Percentiles rank a stretch among this genome's conserved stretches.
phyloP scores from a whole-genome alignment of 2,113 vertebrate species.

The Ceratotherium simum region DNA sequence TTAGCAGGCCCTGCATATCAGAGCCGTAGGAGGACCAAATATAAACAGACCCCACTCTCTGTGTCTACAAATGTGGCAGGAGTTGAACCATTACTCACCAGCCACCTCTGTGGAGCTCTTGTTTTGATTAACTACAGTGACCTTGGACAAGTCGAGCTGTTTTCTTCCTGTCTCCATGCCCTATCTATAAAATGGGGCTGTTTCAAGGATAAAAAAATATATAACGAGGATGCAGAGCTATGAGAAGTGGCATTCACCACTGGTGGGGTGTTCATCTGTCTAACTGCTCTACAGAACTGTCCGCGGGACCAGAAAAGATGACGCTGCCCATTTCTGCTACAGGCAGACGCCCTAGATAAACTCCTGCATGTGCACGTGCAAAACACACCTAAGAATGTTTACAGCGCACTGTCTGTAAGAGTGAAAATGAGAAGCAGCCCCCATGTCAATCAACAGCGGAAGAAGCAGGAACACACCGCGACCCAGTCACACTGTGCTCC shows the following conservation, averaged over 20 bases:
- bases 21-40: neutral
- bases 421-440: too few relatives aligned
- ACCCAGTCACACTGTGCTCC: accelerated
- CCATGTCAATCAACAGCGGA: accelerated
- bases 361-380: neutral
- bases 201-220: neutral
- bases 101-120: neutral
- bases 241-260: accelerated
- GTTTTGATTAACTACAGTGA: neutral
- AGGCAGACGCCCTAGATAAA: neutral
- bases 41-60: neutral
- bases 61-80: neutral
- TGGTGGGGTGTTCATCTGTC: too few relatives aligned
- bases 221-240: neutral
- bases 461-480: accelerated
- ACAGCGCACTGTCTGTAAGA: neutral
- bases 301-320: accelerated
- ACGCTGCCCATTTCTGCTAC: neutral
- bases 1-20: neutral
- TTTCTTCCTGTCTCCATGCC: neutral
- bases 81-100: accelerated
- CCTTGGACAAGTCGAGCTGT: neutral
- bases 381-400: neutral
- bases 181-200: neutral
- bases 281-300: neutral